phyloP scores from a whole-genome alignment of 2,797 vertebrate genomes.

The Acanthurus tractus region DNA sequence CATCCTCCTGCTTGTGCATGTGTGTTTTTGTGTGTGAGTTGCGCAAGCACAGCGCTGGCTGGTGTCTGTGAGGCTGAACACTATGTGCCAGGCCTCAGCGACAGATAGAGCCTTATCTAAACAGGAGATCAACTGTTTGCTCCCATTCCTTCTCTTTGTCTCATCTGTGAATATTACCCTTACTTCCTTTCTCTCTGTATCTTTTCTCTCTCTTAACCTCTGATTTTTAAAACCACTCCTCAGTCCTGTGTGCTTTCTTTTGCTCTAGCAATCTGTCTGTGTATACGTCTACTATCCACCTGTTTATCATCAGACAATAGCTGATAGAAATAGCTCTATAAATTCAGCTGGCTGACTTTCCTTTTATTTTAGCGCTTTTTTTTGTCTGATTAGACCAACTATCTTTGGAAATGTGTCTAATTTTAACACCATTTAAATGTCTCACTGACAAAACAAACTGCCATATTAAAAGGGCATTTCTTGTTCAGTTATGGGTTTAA shows the following conservation, averaged over 20 bases:
- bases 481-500: background rate
- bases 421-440: background rate
- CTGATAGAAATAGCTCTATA: background rate
- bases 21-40: slow-evolving; percentile 61
- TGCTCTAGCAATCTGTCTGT: background rate
- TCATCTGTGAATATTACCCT: slow-evolving; percentile 29
- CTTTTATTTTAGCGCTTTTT: background rate
- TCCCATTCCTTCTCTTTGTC: slow-evolving; percentile 38
- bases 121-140: slow-evolving; percentile 65
- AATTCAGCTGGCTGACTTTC: background rate
- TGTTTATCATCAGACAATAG: slow-evolving; percentile 12
- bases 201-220: slow-evolving; percentile 4
- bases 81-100: slow-evolving; percentile 62
- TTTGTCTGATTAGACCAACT: background rate
- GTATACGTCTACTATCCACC: background rate
- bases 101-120: slow-evolving; percentile 68
- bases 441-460: background rate
- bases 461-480: background rate
- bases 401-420: background rate
- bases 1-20: slow-evolving; percentile 53
- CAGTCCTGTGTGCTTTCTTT: background rate
- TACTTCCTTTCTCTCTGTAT: slow-evolving; percentile 13
- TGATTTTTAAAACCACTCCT: slow-evolving; percentile 22
- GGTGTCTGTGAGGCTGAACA: slow-evolving; percentile 61
- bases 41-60: slow-evolving; percentile 65